phyloP scores from a whole-genome alignment of 2,113 vertebrate species.

The Taurulus bubalis region DNA sequence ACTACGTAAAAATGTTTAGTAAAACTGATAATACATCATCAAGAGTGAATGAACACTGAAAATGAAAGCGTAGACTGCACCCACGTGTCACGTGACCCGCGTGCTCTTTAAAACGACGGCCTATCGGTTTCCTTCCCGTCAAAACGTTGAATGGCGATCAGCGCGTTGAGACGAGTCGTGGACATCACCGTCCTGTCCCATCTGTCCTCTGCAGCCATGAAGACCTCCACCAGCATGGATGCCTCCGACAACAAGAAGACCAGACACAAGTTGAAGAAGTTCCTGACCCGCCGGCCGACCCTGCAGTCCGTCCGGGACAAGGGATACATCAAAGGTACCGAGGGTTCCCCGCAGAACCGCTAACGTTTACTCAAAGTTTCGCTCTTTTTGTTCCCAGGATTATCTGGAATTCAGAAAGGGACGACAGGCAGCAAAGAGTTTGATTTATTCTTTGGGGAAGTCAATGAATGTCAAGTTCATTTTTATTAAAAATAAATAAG shows the following conservation, averaged over 20 bases:
- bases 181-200: conserved; percentile 23
- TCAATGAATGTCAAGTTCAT: too few species aligned
- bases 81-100: neutral
- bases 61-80: conserved; percentile 10
- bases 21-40: neutral
- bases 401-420: neutral
- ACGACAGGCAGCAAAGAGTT: too few species aligned
- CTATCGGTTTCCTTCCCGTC: neutral
- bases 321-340: conserved; percentile 95
- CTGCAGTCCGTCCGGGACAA: conserved; percentile 96
- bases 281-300: conserved; percentile 93
- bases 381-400: too few species aligned
- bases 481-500: too few species aligned
- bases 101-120: neutral
- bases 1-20: rapidly evolving
- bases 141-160: conserved; percentile 13
- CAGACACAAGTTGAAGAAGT: conserved; percentile 95
- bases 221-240: conserved; percentile 88
- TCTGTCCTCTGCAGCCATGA: conserved; percentile 82
- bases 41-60: neutral
- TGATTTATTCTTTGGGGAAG: neutral
- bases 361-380: neutral
- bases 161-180: conserved; percentile 22
- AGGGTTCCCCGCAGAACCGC: neutral
- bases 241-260: conserved; percentile 93